Conservation (phyloP, 2,797 vertebrate genomes). For the Aplochiton taeniatus region DNA sequence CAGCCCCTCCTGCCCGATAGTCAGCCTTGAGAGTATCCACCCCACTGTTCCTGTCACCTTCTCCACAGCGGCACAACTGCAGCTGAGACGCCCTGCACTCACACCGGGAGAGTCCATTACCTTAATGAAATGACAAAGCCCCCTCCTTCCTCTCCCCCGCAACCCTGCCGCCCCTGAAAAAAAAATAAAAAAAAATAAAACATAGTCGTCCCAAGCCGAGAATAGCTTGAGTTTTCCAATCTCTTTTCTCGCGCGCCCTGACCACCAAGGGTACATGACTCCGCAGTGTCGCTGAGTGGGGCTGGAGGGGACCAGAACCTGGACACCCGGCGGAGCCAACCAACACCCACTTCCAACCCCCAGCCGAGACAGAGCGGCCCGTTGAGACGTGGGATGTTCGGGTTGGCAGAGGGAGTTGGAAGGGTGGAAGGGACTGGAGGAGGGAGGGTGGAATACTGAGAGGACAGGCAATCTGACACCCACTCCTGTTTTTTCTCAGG, state of each 20-base stretch:
- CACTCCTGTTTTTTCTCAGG: conserved; percentile 48
- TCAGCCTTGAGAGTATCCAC: conserved; percentile 63
- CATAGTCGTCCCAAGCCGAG: conserved; percentile 33
- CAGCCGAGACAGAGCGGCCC: conserved; percentile 48
- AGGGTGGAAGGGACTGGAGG: conserved; percentile 18
- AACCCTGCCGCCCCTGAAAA: neutral
- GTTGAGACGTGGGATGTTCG: conserved; percentile 1
- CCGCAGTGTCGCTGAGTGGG: conserved; percentile 39
- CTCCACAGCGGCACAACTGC: conserved; percentile 62
- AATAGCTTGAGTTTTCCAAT: conserved; percentile 32
- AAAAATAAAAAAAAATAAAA: neutral
- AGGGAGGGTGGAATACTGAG: conserved; percentile 28
- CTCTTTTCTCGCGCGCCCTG: conserved; percentile 8
- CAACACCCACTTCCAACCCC: conserved; percentile 51
- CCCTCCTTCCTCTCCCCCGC: conserved; percentile 6
- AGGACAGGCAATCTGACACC: conserved; percentile 43
- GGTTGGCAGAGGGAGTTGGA: conserved; percentile 15
- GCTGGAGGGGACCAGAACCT: conserved; percentile 48
- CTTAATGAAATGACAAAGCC: conserved; percentile 59
- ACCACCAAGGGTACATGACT: conserved; percentile 20
- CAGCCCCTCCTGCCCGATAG: conserved; percentile 59
- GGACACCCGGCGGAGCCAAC: conserved; percentile 42
- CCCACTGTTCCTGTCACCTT: conserved; percentile 66
- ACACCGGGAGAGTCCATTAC: conserved; percentile 63
- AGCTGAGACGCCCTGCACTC: conserved; percentile 52